Evolutionary conservation across 2,113 vertebrate genomes (phyloP).

Genomic region (Nestor notabilis): DNA sequence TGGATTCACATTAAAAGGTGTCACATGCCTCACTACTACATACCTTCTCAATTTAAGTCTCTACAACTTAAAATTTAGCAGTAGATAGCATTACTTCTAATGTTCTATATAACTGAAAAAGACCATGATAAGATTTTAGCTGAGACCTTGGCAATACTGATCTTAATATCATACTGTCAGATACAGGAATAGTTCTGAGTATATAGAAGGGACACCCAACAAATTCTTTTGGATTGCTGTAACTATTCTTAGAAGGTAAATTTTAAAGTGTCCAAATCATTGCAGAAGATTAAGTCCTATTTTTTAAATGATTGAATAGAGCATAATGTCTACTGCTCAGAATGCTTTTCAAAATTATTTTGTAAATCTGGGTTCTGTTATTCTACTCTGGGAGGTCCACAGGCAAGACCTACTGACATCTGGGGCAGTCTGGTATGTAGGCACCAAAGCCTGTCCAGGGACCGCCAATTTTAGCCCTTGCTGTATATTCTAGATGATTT

Average conservation of each 20-base stretch:
- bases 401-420: neutral
- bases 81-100: neutral
- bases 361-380: neutral
- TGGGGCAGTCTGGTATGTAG: neutral
- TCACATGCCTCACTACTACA: neutral
- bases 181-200: neutral
- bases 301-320: neutral
- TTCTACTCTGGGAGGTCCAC: neutral
- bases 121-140: neutral
- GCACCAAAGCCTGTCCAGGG: neutral
- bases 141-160: neutral
- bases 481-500: neutral
- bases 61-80: neutral
- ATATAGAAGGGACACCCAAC: neutral
- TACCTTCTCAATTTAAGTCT: neutral
- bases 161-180: neutral
- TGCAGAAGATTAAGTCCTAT: neutral
- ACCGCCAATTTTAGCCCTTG: neutral
- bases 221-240: neutral
- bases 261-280: neutral
- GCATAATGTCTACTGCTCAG: neutral
- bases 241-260: neutral
- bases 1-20: neutral
- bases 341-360: neutral
- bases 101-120: neutral